These are phyloP conservation scores for Papilio polyxenes DNA, from an alignment of 1,140 invertebrate genomes.

Conservation along the genomic window DNA sequence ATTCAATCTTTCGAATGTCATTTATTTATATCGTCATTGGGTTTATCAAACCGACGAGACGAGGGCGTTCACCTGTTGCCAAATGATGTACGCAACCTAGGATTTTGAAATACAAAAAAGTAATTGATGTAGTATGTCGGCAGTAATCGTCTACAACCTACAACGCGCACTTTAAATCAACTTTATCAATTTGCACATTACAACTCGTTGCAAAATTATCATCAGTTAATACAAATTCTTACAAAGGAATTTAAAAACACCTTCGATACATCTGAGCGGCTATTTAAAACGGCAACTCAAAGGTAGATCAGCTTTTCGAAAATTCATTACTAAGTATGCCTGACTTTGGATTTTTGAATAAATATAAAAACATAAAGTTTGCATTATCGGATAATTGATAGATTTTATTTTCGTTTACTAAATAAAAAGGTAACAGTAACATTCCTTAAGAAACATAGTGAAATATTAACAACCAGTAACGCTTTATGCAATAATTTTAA, in stretches of 20 bases:
- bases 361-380: not conserved
- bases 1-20: not conserved
- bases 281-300: not conserved
- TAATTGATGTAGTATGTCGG: conserved; percentile 5
- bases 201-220: not conserved
- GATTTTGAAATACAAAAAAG: conserved; percentile 21
- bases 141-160: not conserved
- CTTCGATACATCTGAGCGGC: too few species aligned
- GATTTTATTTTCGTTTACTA: not conserved
- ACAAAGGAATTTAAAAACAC: not conserved
- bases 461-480: not conserved
- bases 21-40: not conserved
- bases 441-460: not conserved
- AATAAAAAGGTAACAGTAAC: not conserved
- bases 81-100: not conserved
- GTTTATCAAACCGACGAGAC: not conserved
- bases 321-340: too few species aligned
- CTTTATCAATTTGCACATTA: not conserved
- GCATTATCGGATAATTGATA: not conserved
- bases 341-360: too few species aligned
- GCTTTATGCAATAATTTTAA: not conserved
- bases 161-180: conserved; percentile 1
- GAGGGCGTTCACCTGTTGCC: conserved; percentile 6
- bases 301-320: not conserved
- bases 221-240: not conserved